phyloP scores from a whole-genome alignment of 92 coral and sea anemone species.

The Galaxea fascicularis region DNA sequence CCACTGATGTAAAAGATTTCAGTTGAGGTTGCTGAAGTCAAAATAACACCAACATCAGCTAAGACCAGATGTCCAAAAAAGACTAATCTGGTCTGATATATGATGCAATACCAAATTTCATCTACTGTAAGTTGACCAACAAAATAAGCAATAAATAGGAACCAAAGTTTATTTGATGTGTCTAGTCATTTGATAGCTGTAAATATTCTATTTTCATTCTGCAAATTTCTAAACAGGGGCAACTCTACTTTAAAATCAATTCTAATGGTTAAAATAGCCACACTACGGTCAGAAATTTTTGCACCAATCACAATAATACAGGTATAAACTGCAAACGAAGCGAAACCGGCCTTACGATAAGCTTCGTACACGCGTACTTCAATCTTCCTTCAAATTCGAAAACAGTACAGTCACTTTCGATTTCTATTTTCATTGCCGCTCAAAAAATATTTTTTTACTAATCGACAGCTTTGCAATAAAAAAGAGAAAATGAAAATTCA shows the following conservation, averaged over 20 bases:
- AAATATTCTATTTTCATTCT: too few relatives aligned
- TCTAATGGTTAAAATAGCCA: neutral
- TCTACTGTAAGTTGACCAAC: neutral
- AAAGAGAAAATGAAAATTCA: neutral
- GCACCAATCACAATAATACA: constrained; percentile 23
- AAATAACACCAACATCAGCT: too few relatives aligned
- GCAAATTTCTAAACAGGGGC: too few relatives aligned
- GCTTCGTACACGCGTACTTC: too few relatives aligned
- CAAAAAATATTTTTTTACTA: neutral
- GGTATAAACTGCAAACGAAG: neutral
- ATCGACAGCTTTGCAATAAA: neutral
- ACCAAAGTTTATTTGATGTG: neutral
- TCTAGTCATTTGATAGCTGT: too few relatives aligned
- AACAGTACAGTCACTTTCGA: neutral
- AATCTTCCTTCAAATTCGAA: neutral
- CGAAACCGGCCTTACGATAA: too few relatives aligned
- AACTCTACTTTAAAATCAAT: too few relatives aligned
- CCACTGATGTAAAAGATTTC: too few relatives aligned
- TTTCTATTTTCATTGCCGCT: neutral
- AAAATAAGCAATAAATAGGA: too few relatives aligned
- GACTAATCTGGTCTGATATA: neutral
- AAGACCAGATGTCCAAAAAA: too few relatives aligned
- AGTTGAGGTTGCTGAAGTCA: too few relatives aligned
- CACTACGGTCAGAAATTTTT: neutral
- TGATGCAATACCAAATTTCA: neutral